Base-by-base conservation (phyloP, 1,140 invertebrate genomes). In the Drosophila hydei region DNA sequence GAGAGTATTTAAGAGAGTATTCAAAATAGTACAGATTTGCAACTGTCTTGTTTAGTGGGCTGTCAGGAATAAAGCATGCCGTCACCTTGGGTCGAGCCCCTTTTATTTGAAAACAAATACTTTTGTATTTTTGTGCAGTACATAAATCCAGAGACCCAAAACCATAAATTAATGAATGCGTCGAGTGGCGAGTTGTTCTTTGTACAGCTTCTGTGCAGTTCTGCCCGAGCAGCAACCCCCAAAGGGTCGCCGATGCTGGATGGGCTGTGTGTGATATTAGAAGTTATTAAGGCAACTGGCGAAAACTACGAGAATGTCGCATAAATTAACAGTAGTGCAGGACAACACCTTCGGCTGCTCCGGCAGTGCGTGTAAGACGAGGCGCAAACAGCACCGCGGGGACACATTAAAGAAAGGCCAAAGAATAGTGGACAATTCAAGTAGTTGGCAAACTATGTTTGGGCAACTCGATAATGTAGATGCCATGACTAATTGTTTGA, bases 401-500 rank as follows among this genome's bases (percentile, higher is more conserved):
- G 81, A 85, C 51, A 85, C 81, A 85, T 85, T 81, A 87, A 75
- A 48, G 38, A 48, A 8, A 43, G 51, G 19, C 50, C 47, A 58
- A 79, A 60, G 64, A 60, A 80, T 50, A 76, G 58, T 79, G 81
- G 81, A 81, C 81, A 85, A 61, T 65, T 47, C n/a, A 47, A 38
- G 48, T 64, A 73, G 70, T 76, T 47, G 25, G 30, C 55, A 76
- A 69, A 73, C n/a, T n/a, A n/a, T n/a, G 72, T 45, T 76, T 68
- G 45, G 43, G 38, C 8, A n/a, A 12, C 47, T 25, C 14, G 14
- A 30, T 48, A 42, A 25, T 56, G 60, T 72, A 36, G 69, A 38
- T 59, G 67, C 59, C 81, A 69, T 85, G 81, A 85, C 81, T 85
- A 85, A 85, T 85, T 85, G 78, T 87, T 85, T 85, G 81, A 85